Evolutionary conservation across 1,140 invertebrate species (phyloP).

Genomic region (Drosophila repleta): DNA sequence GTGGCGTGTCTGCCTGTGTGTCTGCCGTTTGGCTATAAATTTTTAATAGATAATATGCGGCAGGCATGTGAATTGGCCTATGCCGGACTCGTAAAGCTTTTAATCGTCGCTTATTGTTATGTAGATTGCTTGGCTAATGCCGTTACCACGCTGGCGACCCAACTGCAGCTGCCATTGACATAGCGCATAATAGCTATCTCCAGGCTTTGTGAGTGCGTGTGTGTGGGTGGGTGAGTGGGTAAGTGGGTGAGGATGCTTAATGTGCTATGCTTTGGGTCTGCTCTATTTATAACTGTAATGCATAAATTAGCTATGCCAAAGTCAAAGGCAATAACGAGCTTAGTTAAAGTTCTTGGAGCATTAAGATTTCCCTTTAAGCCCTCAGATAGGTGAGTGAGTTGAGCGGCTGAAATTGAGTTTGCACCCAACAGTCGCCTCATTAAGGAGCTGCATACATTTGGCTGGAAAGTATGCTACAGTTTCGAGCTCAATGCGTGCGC

Average conservation of each 20-base stretch:
- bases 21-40: conserved; percentile 73
- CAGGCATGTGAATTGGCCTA: conserved; percentile 70
- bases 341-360: conserved; percentile 51
- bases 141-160: conserved; percentile 14
- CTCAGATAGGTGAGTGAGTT: conserved; percentile 6
- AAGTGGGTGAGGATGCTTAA: no score
- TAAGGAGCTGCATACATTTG: conserved; percentile 64
- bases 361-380: conserved; percentile 18
- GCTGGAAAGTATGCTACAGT: conserved; percentile 69
- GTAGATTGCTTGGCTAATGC: conserved; percentile 76
- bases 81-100: conserved; percentile 72
- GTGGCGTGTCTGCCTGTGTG: conserved; percentile 21
- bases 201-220: conserved; percentile 28
- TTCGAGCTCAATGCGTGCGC: conserved; percentile 45
- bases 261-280: conserved; percentile 22
- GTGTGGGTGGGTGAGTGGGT: no score
- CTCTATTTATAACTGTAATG: conserved; percentile 68
- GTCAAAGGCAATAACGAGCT: conserved; percentile 52
- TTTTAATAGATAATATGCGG: conserved; percentile 80
- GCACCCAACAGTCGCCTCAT: conserved; percentile 46
- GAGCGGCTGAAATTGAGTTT: conserved; percentile 29
- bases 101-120: conserved; percentile 81
- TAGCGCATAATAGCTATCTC: conserved; percentile 37
- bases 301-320: conserved; percentile 72
- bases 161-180: conserved; percentile 36